Percentiles rank a stretch among this genome's conserved stretches.
Evolutionary conservation across 1,140 invertebrate species (phyloP).

Genomic region (Dufourea novaeangliae): DNA sequence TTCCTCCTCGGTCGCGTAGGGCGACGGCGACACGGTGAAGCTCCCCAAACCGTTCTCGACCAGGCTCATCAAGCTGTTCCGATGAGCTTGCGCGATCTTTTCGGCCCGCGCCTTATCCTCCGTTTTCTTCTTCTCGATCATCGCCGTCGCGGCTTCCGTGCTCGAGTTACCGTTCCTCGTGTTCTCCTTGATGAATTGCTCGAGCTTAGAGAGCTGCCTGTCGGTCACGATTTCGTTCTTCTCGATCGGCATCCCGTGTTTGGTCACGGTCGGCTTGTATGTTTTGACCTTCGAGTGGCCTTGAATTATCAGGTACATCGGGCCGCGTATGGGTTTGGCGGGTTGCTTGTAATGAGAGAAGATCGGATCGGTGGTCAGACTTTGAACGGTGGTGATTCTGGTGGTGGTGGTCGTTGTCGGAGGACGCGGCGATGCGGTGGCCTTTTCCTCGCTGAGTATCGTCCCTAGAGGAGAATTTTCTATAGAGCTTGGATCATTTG

Average conservation of each 20-base stretch:
- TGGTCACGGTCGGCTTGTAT: slow-evolving; percentile 86
- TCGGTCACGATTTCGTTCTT: slow-evolving; percentile 64
- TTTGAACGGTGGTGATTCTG: slow-evolving; percentile 65
- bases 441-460: neutral
- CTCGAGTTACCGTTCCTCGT: slow-evolving; percentile 51
- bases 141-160: neutral
- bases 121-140: slow-evolving; percentile 50
- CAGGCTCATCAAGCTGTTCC: slow-evolving; percentile 66
- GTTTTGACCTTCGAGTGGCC: slow-evolving; percentile 92
- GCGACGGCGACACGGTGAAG: slow-evolving; percentile 59
- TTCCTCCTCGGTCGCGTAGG: slow-evolving; percentile 45
- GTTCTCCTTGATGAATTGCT: slow-evolving; percentile 70
- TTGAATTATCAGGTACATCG: slow-evolving; percentile 90
- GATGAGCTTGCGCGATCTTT: slow-evolving; percentile 43
- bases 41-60: slow-evolving; percentile 68
- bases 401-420: slow-evolving; percentile 73
- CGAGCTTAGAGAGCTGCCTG: slow-evolving; percentile 67
- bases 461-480: neutral
- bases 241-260: slow-evolving; percentile 70
- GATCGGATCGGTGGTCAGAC: slow-evolving; percentile 81
- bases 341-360: slow-evolving; percentile 86
- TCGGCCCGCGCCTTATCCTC: slow-evolving; percentile 57
- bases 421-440: slow-evolving; percentile 69
- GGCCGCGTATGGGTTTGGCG: slow-evolving; percentile 83
- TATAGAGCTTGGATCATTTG: too few relatives aligned